Conservation (phyloP, 2,113 vertebrate genomes). For the Salvelinus alpinus region DNA sequence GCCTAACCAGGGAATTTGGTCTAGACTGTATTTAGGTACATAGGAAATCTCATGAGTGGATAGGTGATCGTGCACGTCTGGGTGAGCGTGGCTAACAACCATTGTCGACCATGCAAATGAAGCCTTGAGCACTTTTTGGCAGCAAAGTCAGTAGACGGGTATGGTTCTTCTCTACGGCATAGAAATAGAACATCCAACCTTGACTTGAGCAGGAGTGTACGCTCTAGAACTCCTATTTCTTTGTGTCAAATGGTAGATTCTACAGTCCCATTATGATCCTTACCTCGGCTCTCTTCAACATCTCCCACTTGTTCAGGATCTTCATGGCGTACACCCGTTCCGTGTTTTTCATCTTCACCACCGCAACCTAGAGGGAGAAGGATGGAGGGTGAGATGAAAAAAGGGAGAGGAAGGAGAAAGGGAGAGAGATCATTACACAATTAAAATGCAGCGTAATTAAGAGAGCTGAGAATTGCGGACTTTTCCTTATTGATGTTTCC, state of each 20-base stretch:
- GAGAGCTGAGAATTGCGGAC: neutral
- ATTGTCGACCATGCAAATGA: too few species aligned
- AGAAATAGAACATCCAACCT: too few species aligned
- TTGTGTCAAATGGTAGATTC: neutral
- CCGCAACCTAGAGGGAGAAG: slow-evolving; percentile 79
- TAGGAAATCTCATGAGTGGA: too few species aligned
- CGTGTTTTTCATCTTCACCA: slow-evolving; percentile 97
- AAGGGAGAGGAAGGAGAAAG: slow-evolving; percentile 33
- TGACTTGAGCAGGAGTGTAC: too few species aligned
- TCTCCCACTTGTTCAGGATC: slow-evolving; percentile 99
- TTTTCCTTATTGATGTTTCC: slow-evolving; percentile 15
- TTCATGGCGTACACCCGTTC: slow-evolving; percentile 98
- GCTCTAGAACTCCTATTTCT: neutral
- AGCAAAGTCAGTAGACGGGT: too few species aligned
- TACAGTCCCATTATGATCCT: slow-evolving; percentile 26
- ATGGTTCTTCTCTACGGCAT: too few species aligned
- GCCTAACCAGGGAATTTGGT: too few species aligned
- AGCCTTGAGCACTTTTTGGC: too few species aligned
- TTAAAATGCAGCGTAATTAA: slow-evolving; percentile 16
- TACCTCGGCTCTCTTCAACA: slow-evolving; percentile 97
- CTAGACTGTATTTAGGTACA: too few species aligned
- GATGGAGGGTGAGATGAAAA: neutral
- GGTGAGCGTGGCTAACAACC: too few species aligned
- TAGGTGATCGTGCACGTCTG: too few species aligned
- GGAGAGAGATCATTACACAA: neutral